Evolutionary conservation across 1,140 invertebrate genomes (phyloP).

Genomic region (Cataglyphis hispanica): DNA sequence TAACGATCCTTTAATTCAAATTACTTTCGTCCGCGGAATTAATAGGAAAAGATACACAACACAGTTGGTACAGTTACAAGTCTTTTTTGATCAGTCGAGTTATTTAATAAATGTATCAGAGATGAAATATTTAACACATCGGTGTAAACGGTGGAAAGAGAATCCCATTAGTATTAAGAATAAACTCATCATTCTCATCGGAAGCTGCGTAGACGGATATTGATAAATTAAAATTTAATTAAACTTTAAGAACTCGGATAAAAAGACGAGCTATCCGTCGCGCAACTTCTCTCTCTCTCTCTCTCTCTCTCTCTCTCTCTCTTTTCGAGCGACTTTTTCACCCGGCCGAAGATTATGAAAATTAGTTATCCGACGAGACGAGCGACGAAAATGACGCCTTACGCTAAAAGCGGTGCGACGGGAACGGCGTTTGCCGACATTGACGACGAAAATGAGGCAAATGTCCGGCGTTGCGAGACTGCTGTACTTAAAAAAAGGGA

Average conservation of each 20-base stretch:
- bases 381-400: slow-evolving; percentile 62
- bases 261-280: slow-evolving; percentile 54
- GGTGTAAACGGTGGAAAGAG: background rate
- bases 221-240: slow-evolving; percentile 65
- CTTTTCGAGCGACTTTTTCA: slow-evolving; percentile 30
- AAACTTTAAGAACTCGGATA: slow-evolving; percentile 61
- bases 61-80: too few relatives aligned
- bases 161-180: slow-evolving; percentile 52
- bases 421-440: slow-evolving; percentile 28
- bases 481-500: slow-evolving; percentile 39
- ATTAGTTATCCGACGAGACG: slow-evolving; percentile 59
- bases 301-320: slow-evolving; percentile 5
- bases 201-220: slow-evolving; percentile 44
- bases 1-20: background rate
- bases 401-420: slow-evolving; percentile 59
- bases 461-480: slow-evolving; percentile 47
- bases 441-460: slow-evolving; percentile 46
- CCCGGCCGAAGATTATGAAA: slow-evolving; percentile 60
- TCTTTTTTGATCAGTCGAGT: background rate
- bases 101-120: slow-evolving; percentile 1
- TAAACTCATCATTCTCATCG: slow-evolving; percentile 42
- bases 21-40: background rate
- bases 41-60: too few relatives aligned
- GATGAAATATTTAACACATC: slow-evolving; percentile 9
- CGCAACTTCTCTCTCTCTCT: background rate